These are phyloP conservation scores for Laticauda laticaudata DNA, from an alignment of 2,113 vertebrate species.

Conservation along the genomic window DNA sequence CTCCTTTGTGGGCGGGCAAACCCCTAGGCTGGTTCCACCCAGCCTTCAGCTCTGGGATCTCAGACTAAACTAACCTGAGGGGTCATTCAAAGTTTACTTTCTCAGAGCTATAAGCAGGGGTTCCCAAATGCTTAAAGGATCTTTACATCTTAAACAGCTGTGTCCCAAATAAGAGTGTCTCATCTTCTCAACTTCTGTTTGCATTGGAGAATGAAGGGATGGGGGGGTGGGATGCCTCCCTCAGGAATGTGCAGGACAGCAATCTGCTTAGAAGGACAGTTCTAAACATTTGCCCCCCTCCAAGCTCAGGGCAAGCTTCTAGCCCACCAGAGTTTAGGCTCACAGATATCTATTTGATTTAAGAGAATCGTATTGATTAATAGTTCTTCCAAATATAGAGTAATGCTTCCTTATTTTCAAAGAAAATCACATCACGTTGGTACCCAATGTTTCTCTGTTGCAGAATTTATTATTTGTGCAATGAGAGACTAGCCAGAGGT, in stretches of 20 bases:
- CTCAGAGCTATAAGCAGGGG: conserved; percentile 72
- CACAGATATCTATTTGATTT: neutral
- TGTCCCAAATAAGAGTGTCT: conserved; percentile 33
- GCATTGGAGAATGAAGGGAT: conserved; percentile 11
- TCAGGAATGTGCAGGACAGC: conserved; percentile 27
- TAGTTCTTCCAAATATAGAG: neutral
- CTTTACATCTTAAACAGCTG: conserved; percentile 78
- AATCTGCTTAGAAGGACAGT: conserved; percentile 17
- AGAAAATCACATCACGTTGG: neutral
- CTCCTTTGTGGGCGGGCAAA: conserved; percentile 55
- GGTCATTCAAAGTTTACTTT: conserved; percentile 85
- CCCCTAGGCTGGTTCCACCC: conserved; percentile 60
- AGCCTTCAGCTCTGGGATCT: conserved; percentile 63
- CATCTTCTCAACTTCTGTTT: conserved; percentile 33
- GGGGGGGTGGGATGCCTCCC: neutral
- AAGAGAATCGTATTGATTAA: neutral
- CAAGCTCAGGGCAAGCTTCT: neutral
- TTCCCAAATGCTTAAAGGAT: conserved; percentile 75
- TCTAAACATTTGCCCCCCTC: neutral
- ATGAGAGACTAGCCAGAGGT: neutral
- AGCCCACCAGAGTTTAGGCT: neutral
- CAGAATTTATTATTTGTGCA: neutral
- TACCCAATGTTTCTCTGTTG: neutral
- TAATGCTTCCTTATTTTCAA: neutral
- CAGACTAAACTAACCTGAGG: conserved; percentile 79